These are phyloP conservation scores for Rhabdomys pumilio DNA, from an alignment of 2,797 vertebrate species.

Conservation along the genomic window DNA sequence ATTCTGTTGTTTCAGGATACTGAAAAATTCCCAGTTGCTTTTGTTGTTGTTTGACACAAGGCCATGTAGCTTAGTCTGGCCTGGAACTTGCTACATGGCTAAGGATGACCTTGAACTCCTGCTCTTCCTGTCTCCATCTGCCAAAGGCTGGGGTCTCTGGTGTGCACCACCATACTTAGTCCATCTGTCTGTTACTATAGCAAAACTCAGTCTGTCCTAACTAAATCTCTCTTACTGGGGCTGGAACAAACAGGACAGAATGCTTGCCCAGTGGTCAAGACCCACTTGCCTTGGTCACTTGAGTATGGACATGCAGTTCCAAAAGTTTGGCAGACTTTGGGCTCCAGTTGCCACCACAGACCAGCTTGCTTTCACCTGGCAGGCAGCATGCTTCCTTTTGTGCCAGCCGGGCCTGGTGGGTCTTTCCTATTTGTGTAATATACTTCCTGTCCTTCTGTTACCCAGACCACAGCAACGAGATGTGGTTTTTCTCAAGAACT, in stretches of 20 bases:
- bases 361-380: not conserved
- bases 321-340: not conserved
- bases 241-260: slow-evolving; percentile 19
- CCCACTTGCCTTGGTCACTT: not conserved
- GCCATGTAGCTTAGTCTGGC: no score
- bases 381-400: not conserved
- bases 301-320: not conserved
- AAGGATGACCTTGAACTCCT: not conserved
- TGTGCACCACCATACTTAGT: not conserved
- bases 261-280: not conserved
- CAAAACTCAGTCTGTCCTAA: not conserved
- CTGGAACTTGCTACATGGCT: not conserved
- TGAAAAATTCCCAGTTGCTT: not conserved
- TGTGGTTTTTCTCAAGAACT: slow-evolving; percentile 73
- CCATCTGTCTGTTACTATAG: not conserved
- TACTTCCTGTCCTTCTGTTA: slow-evolving; percentile 50
- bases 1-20: slow-evolving; percentile 28
- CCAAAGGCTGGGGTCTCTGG: no score
- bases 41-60: not conserved
- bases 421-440: slow-evolving; percentile 36
- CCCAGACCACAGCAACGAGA: slow-evolving; percentile 29
- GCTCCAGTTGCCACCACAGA: not conserved
- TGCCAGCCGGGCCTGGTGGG: not conserved
- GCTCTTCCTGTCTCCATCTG: not conserved
- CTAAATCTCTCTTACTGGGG: not conserved